phyloP scores from a whole-genome alignment of 2,888 invertebrate genomes.

The Lomographa bimaculata region DNA sequence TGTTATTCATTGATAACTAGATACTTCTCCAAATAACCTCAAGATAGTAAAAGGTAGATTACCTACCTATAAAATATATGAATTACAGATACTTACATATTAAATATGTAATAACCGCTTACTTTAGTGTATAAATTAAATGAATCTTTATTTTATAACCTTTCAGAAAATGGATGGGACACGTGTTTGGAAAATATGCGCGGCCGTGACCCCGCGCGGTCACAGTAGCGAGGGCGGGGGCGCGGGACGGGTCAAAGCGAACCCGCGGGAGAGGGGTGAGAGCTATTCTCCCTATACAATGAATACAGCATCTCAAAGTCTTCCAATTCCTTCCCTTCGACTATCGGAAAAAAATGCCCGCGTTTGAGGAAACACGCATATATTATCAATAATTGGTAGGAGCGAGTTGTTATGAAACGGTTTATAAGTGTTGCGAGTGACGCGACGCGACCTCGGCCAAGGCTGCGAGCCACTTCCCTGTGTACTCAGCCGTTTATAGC shows the following conservation, averaged over 20 bases:
- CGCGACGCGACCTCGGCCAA: slow-evolving; percentile 76
- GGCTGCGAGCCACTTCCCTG: slow-evolving; percentile 78
- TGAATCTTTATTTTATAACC: no score
- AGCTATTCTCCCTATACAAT: slow-evolving; percentile 18
- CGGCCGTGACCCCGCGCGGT: slow-evolving; percentile 78
- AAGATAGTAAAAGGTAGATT: slow-evolving; percentile 11
- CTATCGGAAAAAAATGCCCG: slow-evolving; percentile 28
- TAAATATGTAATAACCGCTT: background rate
- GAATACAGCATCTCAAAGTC: slow-evolving; percentile 20
- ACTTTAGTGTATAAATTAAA: no score
- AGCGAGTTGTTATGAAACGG: slow-evolving; percentile 67
- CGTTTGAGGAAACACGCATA: slow-evolving; percentile 34
- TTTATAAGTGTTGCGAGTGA: slow-evolving; percentile 74
- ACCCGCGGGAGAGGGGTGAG: slow-evolving; percentile 37
- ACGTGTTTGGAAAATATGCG: slow-evolving; percentile 62
- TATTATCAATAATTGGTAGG: slow-evolving; percentile 44
- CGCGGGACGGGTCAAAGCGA: slow-evolving; percentile 51
- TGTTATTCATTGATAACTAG: slow-evolving; percentile 13
- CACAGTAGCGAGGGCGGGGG: slow-evolving; percentile 49
- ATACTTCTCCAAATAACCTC: background rate
- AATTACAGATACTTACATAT: no score
- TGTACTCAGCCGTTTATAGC: slow-evolving; percentile 70
- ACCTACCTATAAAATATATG: no score
- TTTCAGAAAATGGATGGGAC: slow-evolving; percentile 45
- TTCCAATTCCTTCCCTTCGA: slow-evolving; percentile 43